Evolutionary conservation across 1,140 invertebrate genomes (phyloP), one percentile per base, ranked within the genome.

Genomic region (Agrilus planipennis): DNA sequence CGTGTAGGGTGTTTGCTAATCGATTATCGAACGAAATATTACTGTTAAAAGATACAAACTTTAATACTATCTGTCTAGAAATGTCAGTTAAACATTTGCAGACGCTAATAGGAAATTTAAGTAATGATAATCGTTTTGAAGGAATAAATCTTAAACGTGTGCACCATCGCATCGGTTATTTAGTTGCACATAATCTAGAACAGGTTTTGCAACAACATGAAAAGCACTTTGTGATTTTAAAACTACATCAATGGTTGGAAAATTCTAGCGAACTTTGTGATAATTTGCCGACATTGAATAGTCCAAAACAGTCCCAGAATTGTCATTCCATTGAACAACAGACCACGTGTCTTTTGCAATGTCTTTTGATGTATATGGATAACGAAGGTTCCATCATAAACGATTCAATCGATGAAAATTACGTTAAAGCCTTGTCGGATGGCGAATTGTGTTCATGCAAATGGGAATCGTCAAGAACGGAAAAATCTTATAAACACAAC

Each of bases 1-100:
- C 74, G 0, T 71, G 75, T 45, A 71, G 77, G 57, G 76, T 79
- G 2, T 79, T 78, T 45, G 75, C 75, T 0, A 77, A 75, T 51
- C 63, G 76, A 19, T 71, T 79, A 44, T 65, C 69, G 0, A 70
- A 72, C 39, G 61, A 62, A 9, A 55, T 70, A 18, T 44, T 50
- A 11, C 47, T 52, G 39, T 42, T 54, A 19, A 38, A 53, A 45
- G 46, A 59, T 46, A 58, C 55, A 16, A 57, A 57, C 9, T 55
- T 61, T 12, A 60, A 54, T 14, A 59, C 65, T 44, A 53, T 59
- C 15, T 4, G 6, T 12, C 50, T 79, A n/a, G 68, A 74, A 46
- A 68, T 67, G 0, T 74, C 79, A 62, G 65, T 76, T 0, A 76
- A 76, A 58, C 72, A 76, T 49, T 54, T 80, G 11, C 74, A 78